These are phyloP conservation scores for Mythimna vitellina DNA, from an alignment of 2,888 invertebrate genomes.

Conservation along the genomic window DNA sequence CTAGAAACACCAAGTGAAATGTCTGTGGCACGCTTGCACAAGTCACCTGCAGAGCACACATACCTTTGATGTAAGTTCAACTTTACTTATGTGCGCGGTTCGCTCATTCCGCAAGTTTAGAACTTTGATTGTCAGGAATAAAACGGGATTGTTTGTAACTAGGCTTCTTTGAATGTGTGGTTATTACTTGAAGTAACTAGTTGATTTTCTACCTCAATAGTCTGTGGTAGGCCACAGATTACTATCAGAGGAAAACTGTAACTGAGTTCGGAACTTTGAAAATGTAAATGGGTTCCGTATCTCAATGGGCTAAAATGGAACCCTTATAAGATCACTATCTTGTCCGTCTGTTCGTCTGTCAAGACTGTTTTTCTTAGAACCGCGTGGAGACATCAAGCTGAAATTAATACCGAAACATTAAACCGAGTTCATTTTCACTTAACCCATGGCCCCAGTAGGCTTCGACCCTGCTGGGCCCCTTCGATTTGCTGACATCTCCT, in stretches of 20 bases:
- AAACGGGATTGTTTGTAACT: conserved; percentile 16
- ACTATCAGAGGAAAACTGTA: background rate
- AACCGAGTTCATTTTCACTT: too few relatives aligned
- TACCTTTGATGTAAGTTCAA: conserved; percentile 54
- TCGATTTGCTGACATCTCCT: too few relatives aligned
- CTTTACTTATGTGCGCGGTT: conserved; percentile 13
- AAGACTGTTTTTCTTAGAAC: too few relatives aligned
- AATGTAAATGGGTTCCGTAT: background rate
- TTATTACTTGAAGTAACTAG: background rate
- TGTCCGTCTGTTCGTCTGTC: too few relatives aligned
- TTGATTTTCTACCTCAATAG: background rate
- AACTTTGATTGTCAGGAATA: conserved; percentile 54
- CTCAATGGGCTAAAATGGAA: too few relatives aligned
- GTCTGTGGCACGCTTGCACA: conserved; percentile 20
- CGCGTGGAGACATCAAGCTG: too few relatives aligned
- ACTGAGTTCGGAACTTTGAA: background rate
- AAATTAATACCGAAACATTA: too few relatives aligned
- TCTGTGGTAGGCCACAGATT: background rate
- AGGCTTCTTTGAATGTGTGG: conserved; percentile 8
- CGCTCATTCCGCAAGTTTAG: conserved; percentile 19
- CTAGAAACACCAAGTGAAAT: conserved; percentile 3
- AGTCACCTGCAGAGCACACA: conserved; percentile 34
- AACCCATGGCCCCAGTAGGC: too few relatives aligned
- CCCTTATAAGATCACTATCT: too few relatives aligned
- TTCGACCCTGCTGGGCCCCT: too few relatives aligned